Conservation (phyloP, 2,113 vertebrate species). For the Notothenia rossii region DNA sequence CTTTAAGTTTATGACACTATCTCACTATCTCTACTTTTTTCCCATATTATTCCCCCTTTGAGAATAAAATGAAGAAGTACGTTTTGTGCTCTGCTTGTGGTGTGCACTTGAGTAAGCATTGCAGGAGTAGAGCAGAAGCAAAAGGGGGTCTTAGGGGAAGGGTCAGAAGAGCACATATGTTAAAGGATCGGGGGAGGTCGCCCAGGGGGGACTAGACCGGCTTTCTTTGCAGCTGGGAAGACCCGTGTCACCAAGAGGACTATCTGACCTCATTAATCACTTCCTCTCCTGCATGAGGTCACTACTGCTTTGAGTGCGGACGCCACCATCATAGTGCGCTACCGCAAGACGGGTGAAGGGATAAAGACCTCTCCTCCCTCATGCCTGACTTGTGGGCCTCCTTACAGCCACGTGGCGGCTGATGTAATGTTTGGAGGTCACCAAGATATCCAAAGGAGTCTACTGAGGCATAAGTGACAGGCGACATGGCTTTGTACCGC, state of each 20-base stretch:
- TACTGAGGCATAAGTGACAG: constrained; percentile 56
- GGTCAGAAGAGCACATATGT: constrained; percentile 83
- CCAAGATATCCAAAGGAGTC: constrained; percentile 50
- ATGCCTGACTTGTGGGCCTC: constrained; percentile 47
- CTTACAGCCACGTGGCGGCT: constrained; percentile 64
- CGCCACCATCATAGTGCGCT: constrained; percentile 38
- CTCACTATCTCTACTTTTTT: constrained; percentile 15
- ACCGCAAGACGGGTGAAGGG: constrained; percentile 61
- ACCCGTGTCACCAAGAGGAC: constrained; percentile 72
- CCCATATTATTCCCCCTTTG: constrained; percentile 25
- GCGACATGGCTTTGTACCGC: constrained; percentile 51
- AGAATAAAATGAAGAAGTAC: constrained; percentile 62
- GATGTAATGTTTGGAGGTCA: constrained; percentile 78
- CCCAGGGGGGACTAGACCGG: constrained; percentile 62
- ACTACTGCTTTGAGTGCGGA: constrained; percentile 58
- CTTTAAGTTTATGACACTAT: constrained; percentile 41
- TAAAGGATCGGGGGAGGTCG: constrained; percentile 74
- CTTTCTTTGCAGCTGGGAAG: constrained; percentile 73
- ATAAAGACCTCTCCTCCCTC: constrained; percentile 46
- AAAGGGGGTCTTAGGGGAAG: constrained; percentile 24
- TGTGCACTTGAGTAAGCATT: constrained; percentile 49
- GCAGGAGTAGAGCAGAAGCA: constrained; percentile 39
- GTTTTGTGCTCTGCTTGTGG: constrained; percentile 47
- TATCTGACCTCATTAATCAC: constrained; percentile 85
- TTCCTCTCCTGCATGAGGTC: constrained; percentile 79